A percentile compares a stretch with the other conserved stretches of the same genome.
Evolutionary conservation across 2,888 invertebrate species (phyloP).

Genomic region (Pandemis cinnamomeana): DNA sequence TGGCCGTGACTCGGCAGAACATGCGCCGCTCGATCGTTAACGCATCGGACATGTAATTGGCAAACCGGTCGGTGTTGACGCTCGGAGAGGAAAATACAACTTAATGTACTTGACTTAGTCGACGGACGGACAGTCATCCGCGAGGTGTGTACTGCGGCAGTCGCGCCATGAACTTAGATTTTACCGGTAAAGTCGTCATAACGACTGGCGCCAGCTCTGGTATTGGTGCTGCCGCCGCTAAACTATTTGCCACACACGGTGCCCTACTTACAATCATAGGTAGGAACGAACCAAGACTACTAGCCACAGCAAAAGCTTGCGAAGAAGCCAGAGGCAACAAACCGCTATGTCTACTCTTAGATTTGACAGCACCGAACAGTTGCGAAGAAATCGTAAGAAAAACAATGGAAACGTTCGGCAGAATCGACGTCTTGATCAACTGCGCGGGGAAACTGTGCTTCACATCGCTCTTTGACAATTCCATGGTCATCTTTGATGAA

Average conservation of each 20-base stretch:
- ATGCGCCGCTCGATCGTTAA: not conserved
- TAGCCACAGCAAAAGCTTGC: conserved; percentile 35
- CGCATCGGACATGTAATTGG: conserved; percentile 14
- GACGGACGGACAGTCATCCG: conserved; percentile 15
- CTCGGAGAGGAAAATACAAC: conserved; percentile 26
- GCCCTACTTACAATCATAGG: conserved; percentile 44
- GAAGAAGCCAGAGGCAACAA: conserved; percentile 34
- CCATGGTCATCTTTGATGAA: conserved; percentile 43
- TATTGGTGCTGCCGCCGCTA: conserved; percentile 45
- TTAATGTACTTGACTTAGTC: conserved; percentile 19
- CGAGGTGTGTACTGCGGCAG: conserved; percentile 12
- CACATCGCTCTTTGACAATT: conserved; percentile 42
- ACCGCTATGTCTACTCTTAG: conserved; percentile 37
- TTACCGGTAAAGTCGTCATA: conserved; percentile 45
- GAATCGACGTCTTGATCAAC: conserved; percentile 45
- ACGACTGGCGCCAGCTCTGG: conserved; percentile 46
- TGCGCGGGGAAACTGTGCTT: conserved; percentile 43
- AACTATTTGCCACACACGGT: conserved; percentile 42
- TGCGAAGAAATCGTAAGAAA: conserved; percentile 42
- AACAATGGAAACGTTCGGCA: conserved; percentile 43
- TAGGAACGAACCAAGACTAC: conserved; percentile 41
- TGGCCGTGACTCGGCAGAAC: not conserved
- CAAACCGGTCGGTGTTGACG: conserved; percentile 17
- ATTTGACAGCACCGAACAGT: conserved; percentile 39
- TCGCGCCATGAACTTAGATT: conserved; percentile 40